Base-by-base conservation (phyloP, 2,888 invertebrate species). In the Hydriomena furcata region DNA sequence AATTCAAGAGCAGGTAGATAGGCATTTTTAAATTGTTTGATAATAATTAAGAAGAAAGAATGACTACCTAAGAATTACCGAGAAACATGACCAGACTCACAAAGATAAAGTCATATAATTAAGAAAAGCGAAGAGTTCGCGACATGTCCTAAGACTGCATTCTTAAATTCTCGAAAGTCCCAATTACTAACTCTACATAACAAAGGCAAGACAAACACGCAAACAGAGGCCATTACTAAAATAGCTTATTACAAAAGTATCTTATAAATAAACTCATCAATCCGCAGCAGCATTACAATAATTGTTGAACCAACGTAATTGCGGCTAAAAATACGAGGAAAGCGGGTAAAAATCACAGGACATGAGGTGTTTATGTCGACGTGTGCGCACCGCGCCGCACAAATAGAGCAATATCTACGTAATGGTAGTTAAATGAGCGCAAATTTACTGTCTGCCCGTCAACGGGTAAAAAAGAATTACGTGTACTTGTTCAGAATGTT, bases 391-490 rank as follows among this genome's bases (percentile, higher is more conserved):
- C 24, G 42, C 35, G 52, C 40, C 30, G 52, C 43, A 61, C 61
- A 66, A 69, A 70, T 68, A 69, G 63, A 63, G 58, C 61, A 63
- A 59, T 44, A 50, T 45, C 44, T 32, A 41, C 55, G 58, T 77
- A 79, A 79, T 79, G 75, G 64, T 71, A 72, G 73, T 71, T 75
- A 79, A 81, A 81, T 79, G 74, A 79, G 71, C 40, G 53, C 61
- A 65, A 66, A 74, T 79, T 78, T 76, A 78, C 65, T 62, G 66
- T 51, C 65, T 67, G 69, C 71, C 68, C 68, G 55, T 34, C 53
- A 57, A 47, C 49, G 54, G 17, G 38, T 28, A 47, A 52, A 52
- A 52, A 52, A 52, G 47, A 47, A 52, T 47, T 47, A 52, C 43
- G 35, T 38, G 30, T 32, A 46, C 21, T 46, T 42, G 17, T 31